Percentiles rank a stretch among this genome's conserved stretches.
Conservation (phyloP, 2,113 vertebrate genomes). For the Hippotragus niger region DNA sequence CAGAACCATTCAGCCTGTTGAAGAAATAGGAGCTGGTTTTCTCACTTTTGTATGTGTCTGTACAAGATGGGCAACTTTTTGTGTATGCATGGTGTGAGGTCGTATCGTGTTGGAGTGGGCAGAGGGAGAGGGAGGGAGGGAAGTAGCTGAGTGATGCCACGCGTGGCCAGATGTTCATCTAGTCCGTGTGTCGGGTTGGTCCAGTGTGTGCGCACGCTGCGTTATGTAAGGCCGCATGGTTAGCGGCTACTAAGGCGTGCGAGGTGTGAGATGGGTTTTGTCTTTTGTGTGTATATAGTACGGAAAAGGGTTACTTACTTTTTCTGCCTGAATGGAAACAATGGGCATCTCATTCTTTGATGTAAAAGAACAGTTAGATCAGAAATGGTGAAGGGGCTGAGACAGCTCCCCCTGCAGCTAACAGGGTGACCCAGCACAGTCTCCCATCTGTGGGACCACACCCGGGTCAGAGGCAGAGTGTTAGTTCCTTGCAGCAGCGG, state of each 20-base stretch:
- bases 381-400: not conserved
- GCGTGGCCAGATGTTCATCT: not conserved
- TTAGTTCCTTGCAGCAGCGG: not conserved
- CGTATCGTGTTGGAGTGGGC: not conserved
- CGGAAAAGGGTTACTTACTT: not conserved
- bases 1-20: not conserved
- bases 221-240: no score
- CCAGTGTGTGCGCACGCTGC: not conserved
- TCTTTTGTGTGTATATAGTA: not conserved
- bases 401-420: not conserved
- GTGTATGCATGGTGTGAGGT: not conserved
- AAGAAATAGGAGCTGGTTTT: not conserved
- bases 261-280: not conserved
- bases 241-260: not conserved
- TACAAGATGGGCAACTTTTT: not conserved
- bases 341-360: not conserved
- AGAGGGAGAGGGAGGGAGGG: not conserved
- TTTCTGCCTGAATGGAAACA: not conserved
- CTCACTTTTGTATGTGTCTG: not conserved
- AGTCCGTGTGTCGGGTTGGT: not conserved
- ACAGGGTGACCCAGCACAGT: no score
- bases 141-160: rapidly evolving
- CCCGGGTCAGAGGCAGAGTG: not conserved
- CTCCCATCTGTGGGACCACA: not conserved
- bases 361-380: not conserved